A percentile compares a stretch with the other conserved stretches of the same genome.
Conservation (phyloP, 2,113 vertebrate genomes). For the Hoplias malabaricus region DNA sequence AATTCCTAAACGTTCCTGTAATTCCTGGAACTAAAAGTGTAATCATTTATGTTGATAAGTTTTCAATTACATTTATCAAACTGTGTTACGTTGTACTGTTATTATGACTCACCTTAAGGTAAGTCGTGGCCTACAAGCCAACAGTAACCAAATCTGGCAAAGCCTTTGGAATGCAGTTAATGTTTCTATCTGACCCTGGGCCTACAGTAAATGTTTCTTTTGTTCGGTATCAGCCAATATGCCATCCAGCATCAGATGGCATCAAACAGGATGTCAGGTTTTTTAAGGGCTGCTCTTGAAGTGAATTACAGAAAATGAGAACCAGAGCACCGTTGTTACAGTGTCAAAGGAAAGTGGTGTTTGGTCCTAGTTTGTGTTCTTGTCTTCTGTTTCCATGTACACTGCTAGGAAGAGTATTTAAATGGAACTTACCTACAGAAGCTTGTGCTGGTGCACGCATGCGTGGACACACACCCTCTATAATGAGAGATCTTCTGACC, state of each 20-base stretch:
- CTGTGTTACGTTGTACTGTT: background rate
- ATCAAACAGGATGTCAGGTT: constrained; percentile 29
- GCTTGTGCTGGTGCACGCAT: constrained; percentile 15
- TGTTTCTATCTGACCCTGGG: background rate
- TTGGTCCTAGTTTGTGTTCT: background rate
- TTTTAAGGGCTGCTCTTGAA: background rate
- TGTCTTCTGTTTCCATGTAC: background rate
- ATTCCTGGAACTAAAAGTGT: background rate
- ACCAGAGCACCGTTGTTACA: background rate
- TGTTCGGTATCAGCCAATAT: constrained; percentile 5
- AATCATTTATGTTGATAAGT: background rate
- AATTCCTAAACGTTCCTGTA: background rate
- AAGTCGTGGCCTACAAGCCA: background rate
- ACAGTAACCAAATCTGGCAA: background rate
- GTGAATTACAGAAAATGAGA: background rate
- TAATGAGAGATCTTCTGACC: constrained; percentile 76
- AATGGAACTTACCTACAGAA: constrained; percentile 10
- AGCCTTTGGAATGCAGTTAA: background rate
- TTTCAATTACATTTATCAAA: too few species aligned
- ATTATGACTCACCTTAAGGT: background rate
- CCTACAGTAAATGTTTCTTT: background rate
- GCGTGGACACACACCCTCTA: constrained; percentile 27
- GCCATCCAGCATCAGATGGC: background rate
- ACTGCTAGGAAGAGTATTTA: background rate
- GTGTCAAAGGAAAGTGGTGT: background rate